These are phyloP conservation scores for Gryllus longicercus DNA, from an alignment of 2,888 invertebrate genomes.

Conservation along the genomic window DNA sequence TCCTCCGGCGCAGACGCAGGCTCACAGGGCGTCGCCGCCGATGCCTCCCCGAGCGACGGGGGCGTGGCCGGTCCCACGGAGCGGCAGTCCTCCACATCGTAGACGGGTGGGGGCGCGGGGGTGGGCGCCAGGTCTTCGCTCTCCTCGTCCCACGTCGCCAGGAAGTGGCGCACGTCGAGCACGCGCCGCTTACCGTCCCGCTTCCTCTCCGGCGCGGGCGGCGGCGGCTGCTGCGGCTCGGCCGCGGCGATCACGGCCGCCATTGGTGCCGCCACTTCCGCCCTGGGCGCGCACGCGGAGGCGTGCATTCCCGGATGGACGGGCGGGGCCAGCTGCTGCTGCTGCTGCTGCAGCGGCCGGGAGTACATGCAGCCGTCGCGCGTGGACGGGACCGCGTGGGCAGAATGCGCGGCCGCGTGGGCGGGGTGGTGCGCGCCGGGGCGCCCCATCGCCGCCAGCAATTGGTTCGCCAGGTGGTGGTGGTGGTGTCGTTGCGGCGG, in stretches of 20 bases:
- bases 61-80: not conserved
- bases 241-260: not conserved
- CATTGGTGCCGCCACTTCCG: not conserved
- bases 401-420: not conserved
- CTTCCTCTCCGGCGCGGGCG: not conserved
- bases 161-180: not conserved
- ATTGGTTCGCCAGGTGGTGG: not conserved
- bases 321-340: no score
- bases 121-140: constrained; percentile 8
- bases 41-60: no score
- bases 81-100: constrained; percentile 7
- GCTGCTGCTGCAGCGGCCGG: not conserved
- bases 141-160: not conserved
- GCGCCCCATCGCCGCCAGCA: not conserved
- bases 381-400: not conserved
- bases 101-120: not conserved
- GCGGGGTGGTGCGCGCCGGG: not conserved
- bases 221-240: not conserved
- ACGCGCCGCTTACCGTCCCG: not conserved
- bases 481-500: not conserved
- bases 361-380: not conserved
- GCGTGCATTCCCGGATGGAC: not conserved
- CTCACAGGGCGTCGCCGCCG: not conserved
- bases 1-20: not conserved
- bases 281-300: not conserved